Evolutionary conservation across 2,113 vertebrate species (phyloP).

Genomic region (Rhinogobius similis): DNA sequence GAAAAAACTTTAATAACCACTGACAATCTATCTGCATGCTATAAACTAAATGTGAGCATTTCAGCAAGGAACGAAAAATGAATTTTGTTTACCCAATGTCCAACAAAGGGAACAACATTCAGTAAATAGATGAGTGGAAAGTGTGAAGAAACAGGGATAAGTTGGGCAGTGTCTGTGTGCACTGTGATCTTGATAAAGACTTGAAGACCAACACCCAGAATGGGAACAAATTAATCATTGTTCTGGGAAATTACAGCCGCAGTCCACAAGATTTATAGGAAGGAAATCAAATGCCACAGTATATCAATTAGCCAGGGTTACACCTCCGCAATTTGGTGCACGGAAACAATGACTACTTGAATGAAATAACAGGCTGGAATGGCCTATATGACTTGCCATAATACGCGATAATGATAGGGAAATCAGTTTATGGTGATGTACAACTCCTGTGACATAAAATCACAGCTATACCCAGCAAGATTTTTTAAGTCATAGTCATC

Average conservation of each 20-base stretch:
- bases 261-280: conserved; percentile 49
- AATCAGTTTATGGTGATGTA: conserved; percentile 2
- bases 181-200: conserved; percentile 44
- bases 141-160: conserved; percentile 1
- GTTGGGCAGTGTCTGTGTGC: conserved; percentile 5
- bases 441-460: conserved; percentile 24
- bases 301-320: conserved; percentile 60
- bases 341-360: conserved; percentile 39
- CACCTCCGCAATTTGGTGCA: conserved; percentile 31
- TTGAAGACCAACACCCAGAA: conserved; percentile 42
- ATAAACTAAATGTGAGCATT: not conserved
- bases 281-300: conserved; percentile 56
- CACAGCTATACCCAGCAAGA: conserved; percentile 15
- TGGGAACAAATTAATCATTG: conserved; percentile 51
- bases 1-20: no score
- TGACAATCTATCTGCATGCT: no score
- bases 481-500: not conserved
- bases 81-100: conserved; percentile 20
- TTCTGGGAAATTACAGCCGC: conserved; percentile 40
- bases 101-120: not conserved
- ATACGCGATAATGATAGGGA: conserved; percentile 8
- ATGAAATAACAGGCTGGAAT: conserved; percentile 18
- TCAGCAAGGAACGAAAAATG: conserved; percentile 27
- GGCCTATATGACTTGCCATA: conserved; percentile 37
- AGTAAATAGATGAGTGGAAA: conserved; percentile 16